Conservation (phyloP, 2,888 invertebrate genomes). For the Timema cristinae region DNA sequence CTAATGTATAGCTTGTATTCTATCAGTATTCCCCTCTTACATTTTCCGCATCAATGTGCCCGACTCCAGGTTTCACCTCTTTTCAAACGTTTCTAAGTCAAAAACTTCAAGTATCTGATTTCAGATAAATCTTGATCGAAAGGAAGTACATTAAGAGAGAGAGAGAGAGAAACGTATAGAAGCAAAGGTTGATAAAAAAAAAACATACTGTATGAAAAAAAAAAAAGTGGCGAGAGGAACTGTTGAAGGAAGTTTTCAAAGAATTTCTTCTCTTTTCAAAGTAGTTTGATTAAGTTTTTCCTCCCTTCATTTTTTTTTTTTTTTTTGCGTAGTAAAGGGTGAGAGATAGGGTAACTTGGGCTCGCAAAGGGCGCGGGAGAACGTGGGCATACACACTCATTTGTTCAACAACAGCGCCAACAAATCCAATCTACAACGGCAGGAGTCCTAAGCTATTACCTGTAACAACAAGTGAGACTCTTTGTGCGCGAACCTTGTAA, state of each 20-base stretch:
- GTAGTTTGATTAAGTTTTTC: conserved; percentile 13
- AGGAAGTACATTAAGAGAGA: conserved; percentile 26
- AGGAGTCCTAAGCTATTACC: conserved; percentile 19
- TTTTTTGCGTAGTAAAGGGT: too few relatives aligned
- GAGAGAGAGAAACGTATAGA: conserved; percentile 9
- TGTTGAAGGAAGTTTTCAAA: conserved; percentile 9
- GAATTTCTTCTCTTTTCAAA: conserved; percentile 11
- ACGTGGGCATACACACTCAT: conserved; percentile 41
- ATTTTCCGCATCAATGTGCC: conserved; percentile 3
- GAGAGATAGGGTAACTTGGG: too few relatives aligned
- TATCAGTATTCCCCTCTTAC: not conserved
- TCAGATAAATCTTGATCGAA: conserved; percentile 20
- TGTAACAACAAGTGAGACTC: conserved; percentile 14
- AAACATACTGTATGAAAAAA: conserved; percentile 1
- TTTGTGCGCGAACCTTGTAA: conserved; percentile 29
- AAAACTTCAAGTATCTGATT: not conserved
- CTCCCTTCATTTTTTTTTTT: not conserved
- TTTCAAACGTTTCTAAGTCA: conserved; percentile 10
- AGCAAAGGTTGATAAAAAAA: conserved; percentile 6
- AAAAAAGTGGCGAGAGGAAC: conserved; percentile 9
- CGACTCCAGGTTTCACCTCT: conserved; percentile 4
- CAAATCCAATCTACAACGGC: conserved; percentile 42
- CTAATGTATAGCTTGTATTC: too few relatives aligned
- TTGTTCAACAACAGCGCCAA: conserved; percentile 50
- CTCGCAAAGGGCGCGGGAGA: conserved; percentile 7